Evolutionary conservation across 2,113 vertebrate species (phyloP).

Genomic region (Psammodynastes pulverulentus): DNA sequence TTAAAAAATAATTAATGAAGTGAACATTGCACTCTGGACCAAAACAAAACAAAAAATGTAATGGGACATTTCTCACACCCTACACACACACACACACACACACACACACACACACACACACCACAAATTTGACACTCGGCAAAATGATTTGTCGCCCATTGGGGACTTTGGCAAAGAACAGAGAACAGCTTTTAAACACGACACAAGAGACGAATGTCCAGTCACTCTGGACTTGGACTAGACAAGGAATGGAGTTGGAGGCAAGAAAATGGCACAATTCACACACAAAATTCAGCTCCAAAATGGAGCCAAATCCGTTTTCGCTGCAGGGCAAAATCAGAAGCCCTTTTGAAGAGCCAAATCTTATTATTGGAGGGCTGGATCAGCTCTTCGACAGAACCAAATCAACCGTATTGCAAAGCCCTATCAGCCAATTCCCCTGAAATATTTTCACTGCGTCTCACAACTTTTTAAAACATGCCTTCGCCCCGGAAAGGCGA

Average conservation of each 20-base stretch:
- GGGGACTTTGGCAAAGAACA: not conserved
- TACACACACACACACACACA: too few relatives aligned
- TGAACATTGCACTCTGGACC: not conserved
- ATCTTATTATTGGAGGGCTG: too few relatives aligned
- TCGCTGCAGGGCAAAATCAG: not conserved
- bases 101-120: too few relatives aligned
- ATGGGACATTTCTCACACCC: not conserved
- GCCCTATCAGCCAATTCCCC: too few relatives aligned
- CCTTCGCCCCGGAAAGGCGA: fast-evolving
- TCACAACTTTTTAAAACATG: not conserved
- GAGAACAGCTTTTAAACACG: not conserved
- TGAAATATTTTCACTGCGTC: not conserved
- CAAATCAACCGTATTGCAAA: not conserved
- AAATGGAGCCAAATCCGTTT: not conserved
- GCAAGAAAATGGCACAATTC: not conserved
- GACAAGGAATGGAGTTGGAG: not conserved
- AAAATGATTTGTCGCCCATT: not conserved
- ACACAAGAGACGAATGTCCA: not conserved
- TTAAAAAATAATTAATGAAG: not conserved
- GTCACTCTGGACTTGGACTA: not conserved
- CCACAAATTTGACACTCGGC: not conserved
- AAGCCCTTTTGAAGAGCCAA: not conserved
- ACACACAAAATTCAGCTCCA: not conserved
- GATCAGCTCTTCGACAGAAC: too few relatives aligned
- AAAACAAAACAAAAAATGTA: not conserved